Conservation (phyloP, 2,888 invertebrate genomes). For the Tetrapedia diversipes region DNA sequence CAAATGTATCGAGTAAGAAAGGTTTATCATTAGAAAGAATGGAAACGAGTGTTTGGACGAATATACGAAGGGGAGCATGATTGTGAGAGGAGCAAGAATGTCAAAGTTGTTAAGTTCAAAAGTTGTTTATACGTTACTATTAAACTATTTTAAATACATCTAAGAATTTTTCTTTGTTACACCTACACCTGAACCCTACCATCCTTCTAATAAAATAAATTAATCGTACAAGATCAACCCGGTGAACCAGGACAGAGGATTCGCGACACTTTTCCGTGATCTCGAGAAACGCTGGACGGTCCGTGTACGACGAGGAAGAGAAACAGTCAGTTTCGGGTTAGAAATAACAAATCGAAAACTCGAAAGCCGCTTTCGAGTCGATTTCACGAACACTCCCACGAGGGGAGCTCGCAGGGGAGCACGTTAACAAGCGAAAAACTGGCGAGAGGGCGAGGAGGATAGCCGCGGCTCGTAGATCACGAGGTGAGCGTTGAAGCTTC, state of each 20-base stretch:
- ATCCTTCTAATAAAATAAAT: no score
- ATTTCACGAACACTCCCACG: conserved; percentile 23
- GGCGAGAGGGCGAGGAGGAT: conserved; percentile 39
- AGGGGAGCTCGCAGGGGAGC: conserved; percentile 38
- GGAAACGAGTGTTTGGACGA: no score
- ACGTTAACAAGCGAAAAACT: conserved; percentile 78
- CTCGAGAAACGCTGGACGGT: not conserved
- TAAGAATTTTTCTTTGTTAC: no score
- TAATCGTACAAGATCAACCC: conserved; percentile 1
- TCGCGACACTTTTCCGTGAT: not conserved
- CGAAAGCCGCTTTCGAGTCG: conserved; percentile 32
- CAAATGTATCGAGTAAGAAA: no score
- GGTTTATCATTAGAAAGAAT: no score
- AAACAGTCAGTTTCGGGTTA: conserved; percentile 13
- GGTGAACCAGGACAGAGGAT: not conserved
- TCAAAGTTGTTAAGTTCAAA: no score
- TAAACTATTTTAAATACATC: no score
- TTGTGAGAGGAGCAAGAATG: no score
- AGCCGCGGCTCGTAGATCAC: conserved; percentile 77
- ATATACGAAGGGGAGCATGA: no score
- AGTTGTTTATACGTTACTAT: no score
- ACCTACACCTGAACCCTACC: no score
- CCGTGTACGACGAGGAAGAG: not conserved
- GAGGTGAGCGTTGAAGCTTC: conserved; percentile 66
- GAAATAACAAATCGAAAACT: conserved; percentile 37